Base-by-base conservation (phyloP, 2,797 vertebrate genomes). In the Paguma larvata region DNA sequence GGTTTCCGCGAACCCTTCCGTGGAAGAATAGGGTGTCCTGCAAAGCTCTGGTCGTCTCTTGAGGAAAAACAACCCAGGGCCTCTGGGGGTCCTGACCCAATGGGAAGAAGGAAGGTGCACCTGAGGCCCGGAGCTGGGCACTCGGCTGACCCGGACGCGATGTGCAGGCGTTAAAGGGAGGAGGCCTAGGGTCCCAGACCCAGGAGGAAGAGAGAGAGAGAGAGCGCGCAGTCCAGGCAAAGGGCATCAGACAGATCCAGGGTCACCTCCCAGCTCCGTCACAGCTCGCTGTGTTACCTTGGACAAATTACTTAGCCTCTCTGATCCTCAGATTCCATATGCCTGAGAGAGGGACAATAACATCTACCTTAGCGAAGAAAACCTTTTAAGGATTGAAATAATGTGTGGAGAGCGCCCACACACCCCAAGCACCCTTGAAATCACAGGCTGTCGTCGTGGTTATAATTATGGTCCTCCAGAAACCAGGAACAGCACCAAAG, bases 221-320 rank as follows among this genome's bases (percentile, higher is more conserved):
- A 38, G 38, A 38, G 63, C 48, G 70, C 51, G 6, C 38, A 82
- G 6, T 30, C 44, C 7, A 0, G 5, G 30, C 25, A 63, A 34
- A 70, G 25, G 30, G 6, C 48, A 32, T 63, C 77, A 68, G 48
- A 27, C 12, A 16, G 73, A 84, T 5, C 41, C 10, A 5, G 30
- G 62, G 67, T 87, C 48, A 48, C 21, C n/a, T 41, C 80, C 92
- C 93, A 82, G 51, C 32, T 56, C 93, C 84, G 83, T 96, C 48
- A 15, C 13, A 12, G 41, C 67, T 38, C 2, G 0, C 86, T 90
- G 68, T 62, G 15, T 32, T 48, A 67, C 59, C 62, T 73, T 18
- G 30, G 84, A 19, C 56, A 53, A 73, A 34, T 27, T 34, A n/a
- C 82, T 83, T 41, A 72, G 10, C 73, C 75, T 95, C 85, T 90